Conservation (phyloP, 2,797 vertebrate genomes). For the Austrolebias charrua region DNA sequence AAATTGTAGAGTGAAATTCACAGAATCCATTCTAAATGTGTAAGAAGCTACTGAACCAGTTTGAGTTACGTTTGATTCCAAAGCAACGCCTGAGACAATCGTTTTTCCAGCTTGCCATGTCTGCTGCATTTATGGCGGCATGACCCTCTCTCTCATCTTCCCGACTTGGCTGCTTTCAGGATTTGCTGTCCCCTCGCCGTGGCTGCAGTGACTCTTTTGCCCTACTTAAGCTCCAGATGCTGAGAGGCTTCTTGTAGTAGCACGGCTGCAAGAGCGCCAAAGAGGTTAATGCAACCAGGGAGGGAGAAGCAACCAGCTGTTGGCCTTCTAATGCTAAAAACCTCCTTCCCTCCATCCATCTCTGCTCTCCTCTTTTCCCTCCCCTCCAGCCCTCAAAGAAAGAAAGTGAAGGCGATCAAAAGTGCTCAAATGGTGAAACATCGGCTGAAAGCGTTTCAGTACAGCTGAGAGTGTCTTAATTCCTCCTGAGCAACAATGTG, state of each 20-base stretch:
- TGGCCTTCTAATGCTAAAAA: conserved; percentile 93
- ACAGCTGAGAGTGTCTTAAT: conserved; percentile 73
- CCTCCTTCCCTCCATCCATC: conserved; percentile 55
- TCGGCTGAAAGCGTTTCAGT: conserved; percentile 72
- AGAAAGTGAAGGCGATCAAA: conserved; percentile 65
- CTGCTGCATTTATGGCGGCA: conserved; percentile 33
- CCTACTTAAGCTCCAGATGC: conserved; percentile 88
- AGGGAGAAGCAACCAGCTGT: conserved; percentile 94
- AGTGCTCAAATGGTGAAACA: conserved; percentile 69
- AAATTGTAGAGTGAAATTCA: no score
- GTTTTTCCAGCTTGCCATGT: conserved; percentile 10
- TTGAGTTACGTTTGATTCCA: background rate
- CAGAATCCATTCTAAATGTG: background rate
- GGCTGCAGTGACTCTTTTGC: conserved; percentile 85
- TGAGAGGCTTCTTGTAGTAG: conserved; percentile 91
- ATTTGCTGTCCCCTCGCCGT: conserved; percentile 60
- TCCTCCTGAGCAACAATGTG: conserved; percentile 68
- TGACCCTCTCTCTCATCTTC: conserved; percentile 73
- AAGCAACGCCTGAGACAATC: conserved; percentile 12
- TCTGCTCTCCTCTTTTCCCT: conserved; percentile 51
- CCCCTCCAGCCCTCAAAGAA: conserved; percentile 53
- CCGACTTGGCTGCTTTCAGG: conserved; percentile 84
- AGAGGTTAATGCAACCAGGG: conserved; percentile 96
- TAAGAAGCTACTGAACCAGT: background rate
- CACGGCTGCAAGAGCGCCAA: conserved; percentile 85